Percentiles rank a stretch among this genome's conserved stretches.
Evolutionary conservation across 2,797 vertebrate genomes (phyloP).

Genomic region (Antrozous pallidus): DNA sequence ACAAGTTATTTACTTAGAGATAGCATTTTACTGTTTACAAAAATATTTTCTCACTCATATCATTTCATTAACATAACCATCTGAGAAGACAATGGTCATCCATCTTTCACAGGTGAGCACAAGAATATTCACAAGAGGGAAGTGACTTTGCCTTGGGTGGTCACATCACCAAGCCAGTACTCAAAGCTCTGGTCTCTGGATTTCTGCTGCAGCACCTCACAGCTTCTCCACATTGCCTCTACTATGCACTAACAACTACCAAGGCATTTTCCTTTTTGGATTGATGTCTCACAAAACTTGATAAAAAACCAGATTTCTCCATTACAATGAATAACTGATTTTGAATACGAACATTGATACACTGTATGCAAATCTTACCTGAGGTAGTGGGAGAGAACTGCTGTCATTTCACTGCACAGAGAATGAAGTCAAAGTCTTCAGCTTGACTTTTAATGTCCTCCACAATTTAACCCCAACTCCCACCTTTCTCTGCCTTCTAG

Average conservation of each 20-base stretch:
- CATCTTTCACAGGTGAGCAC: neutral
- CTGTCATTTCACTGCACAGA: neutral
- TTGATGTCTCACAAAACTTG: neutral
- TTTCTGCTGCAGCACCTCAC: neutral
- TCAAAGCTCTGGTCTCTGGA: neutral
- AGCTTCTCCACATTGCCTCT: neutral
- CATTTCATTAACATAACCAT: neutral
- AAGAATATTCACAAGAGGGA: neutral
- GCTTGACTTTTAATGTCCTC: neutral
- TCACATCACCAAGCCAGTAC: neutral
- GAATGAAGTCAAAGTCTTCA: neutral
- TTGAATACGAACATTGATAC: neutral
- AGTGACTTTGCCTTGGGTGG: neutral
- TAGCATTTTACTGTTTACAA: neutral
- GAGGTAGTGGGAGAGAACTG: neutral
- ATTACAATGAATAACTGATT: neutral
- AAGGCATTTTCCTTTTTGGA: neutral
- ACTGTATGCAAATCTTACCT: neutral
- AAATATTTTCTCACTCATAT: neutral
- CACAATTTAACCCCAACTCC: neutral
- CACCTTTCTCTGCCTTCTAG: neutral
- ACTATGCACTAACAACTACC: neutral
- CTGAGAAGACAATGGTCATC: neutral
- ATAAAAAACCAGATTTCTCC: neutral
- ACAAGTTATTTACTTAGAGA: neutral